Evolutionary conservation across 2,797 vertebrate species (phyloP), one percentile per base, ranked within the genome.

Genomic region (Babyrousa celebensis): DNA sequence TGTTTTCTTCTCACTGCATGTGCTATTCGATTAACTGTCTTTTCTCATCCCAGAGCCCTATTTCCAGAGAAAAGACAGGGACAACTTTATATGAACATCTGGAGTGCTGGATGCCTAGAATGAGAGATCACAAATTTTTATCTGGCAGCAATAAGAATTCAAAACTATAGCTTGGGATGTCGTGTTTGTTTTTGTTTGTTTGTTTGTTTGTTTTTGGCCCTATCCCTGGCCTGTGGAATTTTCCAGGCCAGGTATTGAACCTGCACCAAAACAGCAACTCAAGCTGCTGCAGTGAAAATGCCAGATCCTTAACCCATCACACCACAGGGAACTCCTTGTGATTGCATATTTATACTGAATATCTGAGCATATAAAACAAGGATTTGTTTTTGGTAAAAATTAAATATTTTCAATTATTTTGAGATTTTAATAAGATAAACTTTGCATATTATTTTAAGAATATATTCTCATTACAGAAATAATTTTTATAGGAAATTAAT

Each of bases 21-120:
- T 32, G 32, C 27, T 88, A 17, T 94, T 71, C 68, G 27, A 78
- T 92, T 94, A 96, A 84, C 32, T 88, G 58, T 43, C 52, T 12
- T 83, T 32, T 32, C 48, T 90, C 4, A 40, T 83, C 14, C 21
- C 12, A 11, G 91, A n/a, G 6, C 20, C 11, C 0, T 70, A 82
- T 95, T 90, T 92, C 58, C n/a, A 70, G 6, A 58, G 32, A 58
- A 27, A 85, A 32, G 12, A 6, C 58, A 56, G 27, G 48, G 29
- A 36, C 10, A 91, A 43, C 27, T 92, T 94, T 92, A 48, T 40
- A 21, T 7, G 70, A 62, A 80, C 12, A 90, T 43, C 16, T 21
- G 85, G 25, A 20, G 60, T 78, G 29, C 43, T 82, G 10, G 11
- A 63, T 86, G 40, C 40, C 60, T 83, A 86, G 78, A 89, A 65